Evolutionary conservation across 2,113 vertebrate genomes (phyloP).

Genomic region (Daphoenositta chrysoptera): DNA sequence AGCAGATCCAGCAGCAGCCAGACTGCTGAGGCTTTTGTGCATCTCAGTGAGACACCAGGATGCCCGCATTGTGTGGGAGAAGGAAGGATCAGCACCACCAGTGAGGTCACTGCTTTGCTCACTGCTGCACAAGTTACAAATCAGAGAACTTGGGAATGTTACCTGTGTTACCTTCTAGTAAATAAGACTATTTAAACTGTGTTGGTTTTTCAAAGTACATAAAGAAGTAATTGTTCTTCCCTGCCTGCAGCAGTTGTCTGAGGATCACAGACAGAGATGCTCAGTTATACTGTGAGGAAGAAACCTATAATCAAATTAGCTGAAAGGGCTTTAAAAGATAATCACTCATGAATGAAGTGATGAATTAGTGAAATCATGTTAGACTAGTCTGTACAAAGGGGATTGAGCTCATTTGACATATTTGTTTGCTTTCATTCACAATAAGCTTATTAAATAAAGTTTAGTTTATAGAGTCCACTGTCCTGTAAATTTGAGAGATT

Average conservation of each 20-base stretch:
- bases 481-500: not conserved
- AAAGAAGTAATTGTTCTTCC: not conserved
- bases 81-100: not conserved
- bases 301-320: not conserved
- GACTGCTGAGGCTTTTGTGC: not conserved
- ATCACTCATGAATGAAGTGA: not conserved
- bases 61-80: accelerated
- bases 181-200: not conserved
- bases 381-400: not conserved
- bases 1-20: not conserved
- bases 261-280: not conserved
- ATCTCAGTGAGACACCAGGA: not conserved
- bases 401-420: not conserved
- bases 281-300: not conserved
- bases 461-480: not conserved
- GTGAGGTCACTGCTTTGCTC: not conserved
- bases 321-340: not conserved
- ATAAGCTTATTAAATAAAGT: not conserved
- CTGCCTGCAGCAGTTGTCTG: not conserved
- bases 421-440: not conserved
- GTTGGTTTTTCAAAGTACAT: not conserved
- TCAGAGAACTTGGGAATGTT: not conserved
- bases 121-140: not conserved
- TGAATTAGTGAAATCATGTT: not conserved
- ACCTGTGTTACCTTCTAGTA: not conserved